Evolutionary conservation across 1,140 invertebrate species (phyloP), one percentile per base, ranked within the genome.

Genomic region (Gryon sp.): DNA sequence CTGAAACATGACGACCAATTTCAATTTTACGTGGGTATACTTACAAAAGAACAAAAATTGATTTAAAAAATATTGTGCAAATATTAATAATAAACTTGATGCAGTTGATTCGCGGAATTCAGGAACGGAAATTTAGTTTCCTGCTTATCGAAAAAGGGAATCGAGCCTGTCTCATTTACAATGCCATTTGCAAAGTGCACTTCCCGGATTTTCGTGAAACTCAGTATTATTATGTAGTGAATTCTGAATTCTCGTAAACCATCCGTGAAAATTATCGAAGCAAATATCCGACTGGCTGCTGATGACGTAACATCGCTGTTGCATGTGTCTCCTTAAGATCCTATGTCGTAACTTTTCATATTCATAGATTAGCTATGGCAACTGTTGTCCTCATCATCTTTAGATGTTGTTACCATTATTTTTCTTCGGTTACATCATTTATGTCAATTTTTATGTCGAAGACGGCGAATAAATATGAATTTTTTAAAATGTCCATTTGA

Each of bases 191-290:
- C 52, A 2, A 53, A 72, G 70, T 79, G 70, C 41, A 79, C 76
- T 79, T 79, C 76, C 76, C 70, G 76, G 70, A 78, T 78, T 78
- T 75, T 78, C 65, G 76, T 78, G 70, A 78, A 70, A 74, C 53
- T 72, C 60, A 16, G 50, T 66, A 72, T 77, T 70, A 77, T 77
- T 77, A 62, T 63, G 20, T 12, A 41, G 36, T 57, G 45, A 52
- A 75, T 72, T 62, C 66, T 69, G 68, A 40, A 63, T 52, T 40
- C 55, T 43, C 18, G 57, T 57, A 81, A 79, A 50, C 80, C 80
- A 82, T 83, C 82, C 84, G 81, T 86, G 83, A 84, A 84, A 84
- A 79, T 76, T 86, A 83, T 84, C 83, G 79, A 81, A 84, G 80
- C 83, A 80, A 68, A 86, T 78, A 84, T 86, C 84, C 84, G 72